phyloP scores from a whole-genome alignment of 1,140 invertebrate genomes.

The Cydia splendana region DNA sequence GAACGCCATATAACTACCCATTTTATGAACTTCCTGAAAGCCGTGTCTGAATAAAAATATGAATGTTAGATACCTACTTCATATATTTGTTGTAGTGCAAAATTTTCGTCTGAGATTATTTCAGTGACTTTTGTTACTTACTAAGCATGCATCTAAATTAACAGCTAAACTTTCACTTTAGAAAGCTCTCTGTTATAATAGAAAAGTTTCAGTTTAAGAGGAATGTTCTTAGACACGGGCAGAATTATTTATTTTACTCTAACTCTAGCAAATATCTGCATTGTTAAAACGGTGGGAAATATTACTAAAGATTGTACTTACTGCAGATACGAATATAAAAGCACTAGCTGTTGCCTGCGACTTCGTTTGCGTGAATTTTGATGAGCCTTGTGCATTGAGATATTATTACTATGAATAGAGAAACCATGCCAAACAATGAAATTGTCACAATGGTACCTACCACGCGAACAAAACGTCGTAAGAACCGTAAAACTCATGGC shows the following conservation, averaged over 20 bases:
- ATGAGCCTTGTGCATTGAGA: too few relatives aligned
- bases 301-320: background rate
- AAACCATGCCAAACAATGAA: too few relatives aligned
- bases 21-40: too few relatives aligned
- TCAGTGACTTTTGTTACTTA: background rate
- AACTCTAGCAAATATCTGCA: background rate
- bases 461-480: too few relatives aligned
- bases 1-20: too few relatives aligned
- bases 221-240: conserved; percentile 6
- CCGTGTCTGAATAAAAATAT: too few relatives aligned
- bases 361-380: too few relatives aligned
- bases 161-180: background rate
- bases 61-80: too few relatives aligned
- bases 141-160: background rate
- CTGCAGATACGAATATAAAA: background rate
- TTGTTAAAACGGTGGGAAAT: background rate
- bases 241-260: conserved; percentile 3
- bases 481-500: too few relatives aligned
- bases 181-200: conserved; percentile 1
- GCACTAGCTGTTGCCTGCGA: too few relatives aligned
- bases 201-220: background rate
- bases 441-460: too few relatives aligned
- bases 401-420: too few relatives aligned
- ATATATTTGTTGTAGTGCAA: background rate
- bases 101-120: background rate